phyloP scores from a whole-genome alignment of 2,113 vertebrate genomes.

The Tachycineta bicolor region DNA sequence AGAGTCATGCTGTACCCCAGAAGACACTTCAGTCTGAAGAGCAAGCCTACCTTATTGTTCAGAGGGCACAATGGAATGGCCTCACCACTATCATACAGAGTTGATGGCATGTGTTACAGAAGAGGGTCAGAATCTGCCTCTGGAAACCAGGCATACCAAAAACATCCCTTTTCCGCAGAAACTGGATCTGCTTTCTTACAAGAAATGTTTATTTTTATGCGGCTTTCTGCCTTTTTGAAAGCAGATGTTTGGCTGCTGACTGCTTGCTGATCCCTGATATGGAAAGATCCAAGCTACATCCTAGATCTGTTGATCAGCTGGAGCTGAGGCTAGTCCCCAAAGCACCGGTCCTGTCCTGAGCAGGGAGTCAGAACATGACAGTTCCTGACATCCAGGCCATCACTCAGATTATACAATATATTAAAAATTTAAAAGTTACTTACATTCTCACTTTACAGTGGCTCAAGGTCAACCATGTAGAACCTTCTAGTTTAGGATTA shows the following conservation, averaged over 20 bases:
- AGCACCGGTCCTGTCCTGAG: not conserved
- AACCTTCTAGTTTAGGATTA: not conserved
- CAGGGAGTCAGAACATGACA: not conserved
- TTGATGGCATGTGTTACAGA: rapidly evolving
- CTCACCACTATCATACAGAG: not conserved
- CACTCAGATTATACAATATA: not conserved
- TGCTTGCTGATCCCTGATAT: not conserved
- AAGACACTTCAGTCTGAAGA: not conserved
- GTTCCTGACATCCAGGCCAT: not conserved
- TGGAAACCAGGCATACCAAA: not conserved
- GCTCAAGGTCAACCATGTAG: not conserved
- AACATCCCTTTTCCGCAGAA: not conserved
- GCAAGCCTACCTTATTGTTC: not conserved
- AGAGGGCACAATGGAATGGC: not conserved
- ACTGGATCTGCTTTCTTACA: not conserved
- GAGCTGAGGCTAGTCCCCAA: not conserved
- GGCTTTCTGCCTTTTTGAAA: not conserved
- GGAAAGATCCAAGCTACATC: not conserved
- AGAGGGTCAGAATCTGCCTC: not conserved
- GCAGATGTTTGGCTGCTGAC: not conserved
- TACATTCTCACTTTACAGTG: not conserved
- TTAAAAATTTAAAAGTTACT: not conserved
- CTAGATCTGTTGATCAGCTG: not conserved
- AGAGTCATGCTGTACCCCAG: not conserved
- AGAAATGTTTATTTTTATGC: not conserved